Base-by-base conservation (phyloP, 2,797 vertebrate genomes). In the Morelia viridis region DNA sequence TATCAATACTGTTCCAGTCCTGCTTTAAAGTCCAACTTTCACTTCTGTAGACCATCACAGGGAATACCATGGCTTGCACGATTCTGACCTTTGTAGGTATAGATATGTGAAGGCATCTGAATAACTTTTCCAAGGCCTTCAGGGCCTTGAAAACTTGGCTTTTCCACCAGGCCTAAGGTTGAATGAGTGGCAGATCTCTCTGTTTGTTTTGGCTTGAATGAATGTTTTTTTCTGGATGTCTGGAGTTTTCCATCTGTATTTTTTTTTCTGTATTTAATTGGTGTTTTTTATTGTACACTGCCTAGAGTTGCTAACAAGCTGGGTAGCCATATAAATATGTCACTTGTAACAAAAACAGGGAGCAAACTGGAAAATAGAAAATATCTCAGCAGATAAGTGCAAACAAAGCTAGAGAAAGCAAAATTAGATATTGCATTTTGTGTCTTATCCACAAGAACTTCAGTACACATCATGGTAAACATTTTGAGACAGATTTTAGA, bases 311-410 rank as follows among this genome's bases (percentile, higher is more conserved):
- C 50, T 53, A 53, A 8, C 50, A 0, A 53, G 50, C 8, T 53
- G 50, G 50, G 50, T 53, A 8, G 50, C 50, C 50, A 53, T 53
- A 53, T 53, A 53, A 53, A 50, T 50, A 50, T 53, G 50, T 62
- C 28, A 80, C 41, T 83, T 83, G 35, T 7, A 50, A 57, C 71
- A 84, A 92, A 83, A 83, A 84, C 35, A 35, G 46, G 71, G 41
- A 83, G 68, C 86, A 62, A 83, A 88, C 28, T 84, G 64, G 71
- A 22, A 71, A 92, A 91, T 28, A 50, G 24, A 91, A 60, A 60
- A 87, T 61, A 87, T 60, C 65, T 91, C 58, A 9, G 57, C 17
- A 41, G 12, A 5, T 62, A 46, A 83, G 41, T 58, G 11, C 41
- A 53, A 88, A 80, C 0, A 62, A 89, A 83, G n/a, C 86, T 13